A percentile compares a stretch with the other conserved stretches of the same genome.
Evolutionary conservation across 1,140 invertebrate species (phyloP).

Genomic region (Catajapyx aquilonaris): DNA sequence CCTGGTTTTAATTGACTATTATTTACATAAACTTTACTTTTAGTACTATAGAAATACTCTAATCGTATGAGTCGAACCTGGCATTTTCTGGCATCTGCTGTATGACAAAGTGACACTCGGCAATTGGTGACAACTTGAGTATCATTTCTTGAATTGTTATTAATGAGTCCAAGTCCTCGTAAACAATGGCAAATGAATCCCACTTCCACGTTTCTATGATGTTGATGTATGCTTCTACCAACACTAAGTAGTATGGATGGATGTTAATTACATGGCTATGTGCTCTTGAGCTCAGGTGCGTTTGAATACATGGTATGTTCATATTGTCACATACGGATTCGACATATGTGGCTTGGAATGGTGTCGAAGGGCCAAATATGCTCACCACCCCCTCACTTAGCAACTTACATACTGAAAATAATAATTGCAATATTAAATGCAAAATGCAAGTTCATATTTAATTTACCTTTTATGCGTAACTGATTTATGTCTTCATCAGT

Average conservation of each 20-base stretch:
- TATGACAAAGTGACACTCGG: too few relatives aligned
- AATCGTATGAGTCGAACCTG: too few relatives aligned
- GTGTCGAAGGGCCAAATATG: slow-evolving; percentile 58
- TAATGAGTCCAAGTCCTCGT: slow-evolving; percentile 84
- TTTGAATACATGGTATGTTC: slow-evolving; percentile 68
- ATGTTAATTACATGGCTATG: slow-evolving; percentile 53
- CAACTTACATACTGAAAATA: slow-evolving; percentile 32
- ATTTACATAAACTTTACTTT: too few relatives aligned
- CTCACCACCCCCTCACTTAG: slow-evolving; percentile 40
- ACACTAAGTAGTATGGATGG: slow-evolving; percentile 46
- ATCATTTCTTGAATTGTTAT: too few relatives aligned
- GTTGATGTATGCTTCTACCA: slow-evolving; percentile 65
- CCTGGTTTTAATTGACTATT: too few relatives aligned
- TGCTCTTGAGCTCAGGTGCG: slow-evolving; percentile 35
- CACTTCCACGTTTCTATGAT: slow-evolving; percentile 71
- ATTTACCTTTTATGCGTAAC: too few relatives aligned
- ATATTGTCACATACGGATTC: slow-evolving; percentile 70
- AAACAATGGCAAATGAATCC: slow-evolving; percentile 86
- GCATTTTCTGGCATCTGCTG: too few relatives aligned
- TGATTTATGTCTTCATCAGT: too few relatives aligned
- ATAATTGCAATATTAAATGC: too few relatives aligned
- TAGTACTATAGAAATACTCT: too few relatives aligned
- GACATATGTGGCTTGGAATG: slow-evolving; percentile 42
- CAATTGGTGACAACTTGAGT: too few relatives aligned
- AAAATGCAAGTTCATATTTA: too few relatives aligned